Percentiles rank a stretch among this genome's conserved stretches.
phyloP scores from a whole-genome alignment of 2,113 vertebrate species.

The Tragelaphus imberbis region DNA sequence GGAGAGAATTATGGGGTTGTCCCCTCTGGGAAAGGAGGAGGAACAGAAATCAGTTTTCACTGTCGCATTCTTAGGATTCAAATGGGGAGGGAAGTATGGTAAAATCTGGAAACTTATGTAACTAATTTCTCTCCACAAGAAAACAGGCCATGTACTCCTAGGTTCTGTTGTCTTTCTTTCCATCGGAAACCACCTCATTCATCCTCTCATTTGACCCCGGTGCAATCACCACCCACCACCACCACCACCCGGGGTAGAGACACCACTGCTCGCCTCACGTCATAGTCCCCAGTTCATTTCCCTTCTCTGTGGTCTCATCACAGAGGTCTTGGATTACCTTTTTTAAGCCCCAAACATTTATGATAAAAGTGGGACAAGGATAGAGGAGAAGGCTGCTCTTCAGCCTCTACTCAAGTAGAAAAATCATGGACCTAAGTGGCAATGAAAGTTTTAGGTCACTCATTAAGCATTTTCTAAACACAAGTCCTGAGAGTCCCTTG shows the following conservation, averaged over 20 bases:
- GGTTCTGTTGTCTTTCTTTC: neutral
- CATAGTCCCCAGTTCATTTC: neutral
- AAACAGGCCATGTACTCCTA: neutral
- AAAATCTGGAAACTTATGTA: slow-evolving; percentile 42
- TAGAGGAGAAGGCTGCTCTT: neutral
- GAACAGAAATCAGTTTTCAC: slow-evolving; percentile 64
- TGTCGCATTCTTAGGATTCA: slow-evolving; percentile 58
- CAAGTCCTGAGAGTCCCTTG: neutral
- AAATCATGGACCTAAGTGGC: neutral
- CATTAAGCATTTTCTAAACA: neutral
- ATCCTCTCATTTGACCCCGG: neutral
- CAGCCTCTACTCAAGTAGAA: neutral
- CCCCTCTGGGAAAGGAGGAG: slow-evolving; percentile 59
- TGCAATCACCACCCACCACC: neutral
- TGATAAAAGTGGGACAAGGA: neutral
- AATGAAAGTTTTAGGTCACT: neutral
- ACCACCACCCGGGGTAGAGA: neutral
- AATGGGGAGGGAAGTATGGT: neutral
- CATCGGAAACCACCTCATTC: neutral
- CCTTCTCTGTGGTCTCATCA: neutral
- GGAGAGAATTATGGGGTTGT: slow-evolving; percentile 61
- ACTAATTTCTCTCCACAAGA: slow-evolving; percentile 27
- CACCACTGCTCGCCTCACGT: rapidly evolving
- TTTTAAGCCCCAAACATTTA: neutral
- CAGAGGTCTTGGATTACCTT: neutral